Base-by-base conservation (phyloP, 2,888 invertebrate species). In the Deilephila porcellus region DNA sequence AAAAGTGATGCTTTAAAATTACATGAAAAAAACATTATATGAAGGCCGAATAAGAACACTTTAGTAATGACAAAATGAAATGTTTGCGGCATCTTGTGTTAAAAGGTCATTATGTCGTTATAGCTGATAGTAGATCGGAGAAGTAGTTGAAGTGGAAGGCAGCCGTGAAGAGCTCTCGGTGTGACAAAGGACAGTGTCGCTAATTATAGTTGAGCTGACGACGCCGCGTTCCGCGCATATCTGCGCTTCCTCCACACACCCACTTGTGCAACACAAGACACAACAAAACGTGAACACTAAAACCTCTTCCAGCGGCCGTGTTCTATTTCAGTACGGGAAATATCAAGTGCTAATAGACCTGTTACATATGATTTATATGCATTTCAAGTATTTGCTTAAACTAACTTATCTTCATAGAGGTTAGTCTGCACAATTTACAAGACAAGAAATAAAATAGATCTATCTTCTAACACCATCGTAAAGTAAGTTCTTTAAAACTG, bases 211-310 rank as follows among this genome's bases (percentile, higher is more conserved):
- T 76, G 75, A 79, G 81, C 78, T 76, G 79, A 80, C 82, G 85
- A 83, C 82, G 83, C 85, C 88, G 88, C 90, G 84, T 90, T 89
- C 90, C 87, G 67, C 78, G 81, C 89, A 87, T 88, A 85, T 81
- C 83, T 86, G 77, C 79, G 73, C 78, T 81, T 80, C 79, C 79
- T 77, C 79, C 73, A 76, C 78, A 78, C 74, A 71, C 73, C 76
- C 75, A 72, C 75, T 75, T 73, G 74, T 74, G 74, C 70, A 19
- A 67, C 37, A 63, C 59, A 60, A n/a, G 45, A 52, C 52, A 70
- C n/a, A 73, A 56, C 56, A 63, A 70, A 72, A 67, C 45, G 25
- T 17, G 34, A 70, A 62, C 81, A 79, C 78, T 77, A 74, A 71
- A 78, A 76, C 81, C 80, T 80, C 80, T 81, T 78, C 74, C 77